phyloP scores from a whole-genome alignment of 2,113 vertebrate genomes.

The Hemibates koningsi region DNA sequence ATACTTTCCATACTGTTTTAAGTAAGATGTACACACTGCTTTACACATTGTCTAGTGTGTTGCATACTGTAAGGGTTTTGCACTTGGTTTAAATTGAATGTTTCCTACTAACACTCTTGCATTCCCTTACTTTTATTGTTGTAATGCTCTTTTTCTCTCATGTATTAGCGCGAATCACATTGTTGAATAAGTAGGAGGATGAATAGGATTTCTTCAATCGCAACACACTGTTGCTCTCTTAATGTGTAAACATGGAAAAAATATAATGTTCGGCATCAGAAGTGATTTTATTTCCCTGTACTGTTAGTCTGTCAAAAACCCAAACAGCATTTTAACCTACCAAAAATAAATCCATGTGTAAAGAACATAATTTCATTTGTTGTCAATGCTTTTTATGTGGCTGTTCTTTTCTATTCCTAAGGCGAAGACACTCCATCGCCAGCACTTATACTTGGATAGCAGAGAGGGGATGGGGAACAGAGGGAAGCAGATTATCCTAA shows the following conservation, averaged over 20 bases:
- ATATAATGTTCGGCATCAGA: background rate
- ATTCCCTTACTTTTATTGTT: constrained; percentile 8
- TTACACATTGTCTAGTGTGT: background rate
- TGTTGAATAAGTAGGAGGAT: background rate
- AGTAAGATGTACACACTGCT: background rate
- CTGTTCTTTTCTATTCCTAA: background rate
- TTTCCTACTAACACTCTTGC: background rate
- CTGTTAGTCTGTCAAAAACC: background rate
- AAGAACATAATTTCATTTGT: background rate
- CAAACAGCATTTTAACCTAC: background rate
- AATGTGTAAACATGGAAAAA: background rate
- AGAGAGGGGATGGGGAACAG: background rate
- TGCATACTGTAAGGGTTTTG: background rate
- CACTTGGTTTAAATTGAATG: background rate
- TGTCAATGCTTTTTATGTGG: background rate
- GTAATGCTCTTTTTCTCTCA: background rate
- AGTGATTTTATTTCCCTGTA: background rate
- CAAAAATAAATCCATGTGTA: constrained; percentile 33
- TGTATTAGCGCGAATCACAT: background rate
- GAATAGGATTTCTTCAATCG: background rate
- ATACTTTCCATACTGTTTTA: background rate
- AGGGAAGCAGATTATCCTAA: constrained; percentile 60
- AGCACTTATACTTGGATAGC: background rate
- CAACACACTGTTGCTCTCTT: background rate
- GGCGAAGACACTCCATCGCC: background rate